Evolutionary conservation across 2,797 vertebrate species (phyloP), one percentile per base, ranked within the genome.

Genomic region (Chloroceryle inda): DNA sequence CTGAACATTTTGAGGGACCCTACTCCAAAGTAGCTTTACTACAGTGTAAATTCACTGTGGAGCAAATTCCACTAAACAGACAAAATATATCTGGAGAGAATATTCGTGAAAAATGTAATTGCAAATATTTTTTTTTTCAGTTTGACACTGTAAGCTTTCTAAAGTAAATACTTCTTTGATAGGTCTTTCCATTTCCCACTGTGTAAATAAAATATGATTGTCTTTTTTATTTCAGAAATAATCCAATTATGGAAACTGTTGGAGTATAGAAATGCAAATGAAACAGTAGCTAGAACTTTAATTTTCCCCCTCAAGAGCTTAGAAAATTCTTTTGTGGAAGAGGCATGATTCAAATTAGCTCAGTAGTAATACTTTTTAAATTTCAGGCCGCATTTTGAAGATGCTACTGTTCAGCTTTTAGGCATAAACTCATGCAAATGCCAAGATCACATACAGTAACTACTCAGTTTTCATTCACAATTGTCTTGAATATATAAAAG

Each of bases 241-340:
- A 93, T 89, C 52, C 62, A 91, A 84, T 95, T 96, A 92, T 9
- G 26, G 38, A 93, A 94, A 83, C 29, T 50, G 20, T 75, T 77
- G 38, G 38, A 84, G 53, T 85, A 95, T 61, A 62, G 68, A 96
- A 94, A 94, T 86, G 55, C 11, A 96, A 95, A 91, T 81, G 52
- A 78, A 92, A 88, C 26, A 61, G 21, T 40, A n/a, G 23, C 5
- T 55, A 89, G 22, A 91, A 88, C 89, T 89, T 85, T 63, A 92
- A 89, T 94, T 92, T 92, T 38, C 11, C 16, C 16, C 31, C 66
- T 85, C 52, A 91, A 91, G 84, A 89, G 55, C 58, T 89, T 75
- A 78, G 27, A 55, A 91, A 83, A 68, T 72, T 73, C 27, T 83
- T 88, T 85, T 89, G 35, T 92, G 53, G 3, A 35, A 88, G 94